phyloP scores from a whole-genome alignment of 2,113 vertebrate genomes.

The Australoheros scitulus region DNA sequence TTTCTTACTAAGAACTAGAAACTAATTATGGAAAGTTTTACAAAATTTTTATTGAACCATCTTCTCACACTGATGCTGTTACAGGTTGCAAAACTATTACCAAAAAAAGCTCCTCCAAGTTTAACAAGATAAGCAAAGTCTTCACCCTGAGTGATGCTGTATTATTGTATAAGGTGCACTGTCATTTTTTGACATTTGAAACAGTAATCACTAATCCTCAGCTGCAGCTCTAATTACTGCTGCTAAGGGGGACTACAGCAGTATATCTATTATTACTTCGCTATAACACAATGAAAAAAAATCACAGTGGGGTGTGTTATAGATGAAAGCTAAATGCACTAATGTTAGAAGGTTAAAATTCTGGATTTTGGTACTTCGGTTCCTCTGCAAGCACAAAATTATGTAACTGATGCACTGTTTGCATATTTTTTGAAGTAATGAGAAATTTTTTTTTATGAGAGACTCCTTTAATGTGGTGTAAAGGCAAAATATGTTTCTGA shows the following conservation, averaged over 20 bases:
- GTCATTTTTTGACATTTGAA: neutral
- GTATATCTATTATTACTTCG: neutral
- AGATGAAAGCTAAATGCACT: neutral
- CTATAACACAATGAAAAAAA: neutral
- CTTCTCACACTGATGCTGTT: neutral
- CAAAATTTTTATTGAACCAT: neutral
- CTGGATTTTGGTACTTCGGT: neutral
- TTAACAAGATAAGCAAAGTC: neutral
- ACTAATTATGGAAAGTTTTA: neutral
- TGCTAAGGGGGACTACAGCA: neutral
- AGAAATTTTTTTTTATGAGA: constrained; percentile 15
- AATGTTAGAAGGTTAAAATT: neutral
- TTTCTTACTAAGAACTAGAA: neutral
- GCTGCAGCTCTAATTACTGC: neutral
- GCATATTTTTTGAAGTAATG: neutral
- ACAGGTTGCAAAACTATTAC: neutral
- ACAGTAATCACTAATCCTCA: neutral
- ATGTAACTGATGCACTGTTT: neutral
- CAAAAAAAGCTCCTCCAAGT: neutral
- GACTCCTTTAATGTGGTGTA: constrained; percentile 51
- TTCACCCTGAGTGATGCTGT: neutral
- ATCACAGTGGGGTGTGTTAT: neutral
- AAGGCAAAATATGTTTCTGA: constrained; percentile 9
- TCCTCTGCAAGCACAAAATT: neutral
- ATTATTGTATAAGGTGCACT: neutral